Evolutionary conservation across 2,888 invertebrate genomes (phyloP), one percentile per base, ranked within the genome.

Genomic region (Leptarthrus brevirostris): DNA sequence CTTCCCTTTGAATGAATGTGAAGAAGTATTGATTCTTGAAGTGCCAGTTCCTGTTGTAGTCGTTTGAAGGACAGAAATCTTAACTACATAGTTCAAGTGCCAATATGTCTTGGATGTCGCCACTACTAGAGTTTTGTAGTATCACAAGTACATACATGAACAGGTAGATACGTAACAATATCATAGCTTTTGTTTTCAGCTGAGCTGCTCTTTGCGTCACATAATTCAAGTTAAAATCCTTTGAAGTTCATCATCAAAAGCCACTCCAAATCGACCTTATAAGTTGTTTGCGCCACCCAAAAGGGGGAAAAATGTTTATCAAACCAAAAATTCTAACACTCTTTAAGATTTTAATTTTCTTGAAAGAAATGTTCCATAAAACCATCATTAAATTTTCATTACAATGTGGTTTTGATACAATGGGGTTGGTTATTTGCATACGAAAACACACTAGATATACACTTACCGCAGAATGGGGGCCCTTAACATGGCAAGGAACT

Each of bases 321-420:
- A 58, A 58, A 58, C 36, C 58, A 58, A 58, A 58, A 20, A 36
- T 58, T 58, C 30, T 36, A 36, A 58, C 58, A 58, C 58, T 36
- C 58, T n/a, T 10, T 36, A 14, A 34, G 58, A 58, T 58, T 58
- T 58, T 58, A 58, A 58, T 58, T 58, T 58, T 58, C 58, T 58
- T 36, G 18, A 20, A 36, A 36, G 58, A 36, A 36, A 58, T 58
- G 58, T 58, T 10, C 58, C 36, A 58, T 58, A 58, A 36, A 58
- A 30, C 58, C 16, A 26, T 20, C 58, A 58, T 58, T 58, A 58
- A 58, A 26, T 58, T 58, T 58, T 58, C 58, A 58, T 58, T 58
- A 58, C 36, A 20, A 34, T 58, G 58, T 20, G 58, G 58, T 36
- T 58, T 58, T 34, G 36, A 58, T 36, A 58, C 36, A 58, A 36